Evolutionary conservation across 2,888 invertebrate species (phyloP).

Genomic region (Epinotia demarniana): DNA sequence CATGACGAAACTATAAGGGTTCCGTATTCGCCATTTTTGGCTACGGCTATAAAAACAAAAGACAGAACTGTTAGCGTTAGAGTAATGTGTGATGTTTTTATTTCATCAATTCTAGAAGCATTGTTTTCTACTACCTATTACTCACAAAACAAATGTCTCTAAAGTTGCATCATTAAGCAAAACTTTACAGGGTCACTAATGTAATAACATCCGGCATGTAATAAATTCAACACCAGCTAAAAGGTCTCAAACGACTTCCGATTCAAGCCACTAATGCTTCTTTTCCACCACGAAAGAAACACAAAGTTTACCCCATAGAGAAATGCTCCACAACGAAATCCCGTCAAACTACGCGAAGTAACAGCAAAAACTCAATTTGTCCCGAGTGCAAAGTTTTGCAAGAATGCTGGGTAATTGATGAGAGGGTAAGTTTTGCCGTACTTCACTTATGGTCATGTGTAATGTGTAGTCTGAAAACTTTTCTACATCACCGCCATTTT

Average conservation of each 20-base stretch:
- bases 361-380: slow-evolving; percentile 38
- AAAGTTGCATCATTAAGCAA: neutral
- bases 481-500: slow-evolving; percentile 1
- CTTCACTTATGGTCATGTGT: slow-evolving; percentile 13
- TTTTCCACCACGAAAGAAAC: neutral
- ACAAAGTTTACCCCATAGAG: slow-evolving; percentile 32
- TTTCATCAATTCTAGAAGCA: neutral
- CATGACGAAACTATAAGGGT: too few relatives aligned
- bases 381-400: slow-evolving; percentile 36
- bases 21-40: too few relatives aligned
- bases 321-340: slow-evolving; percentile 29
- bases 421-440: slow-evolving; percentile 15
- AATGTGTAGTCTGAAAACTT: slow-evolving; percentile 18
- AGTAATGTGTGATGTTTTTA: too few relatives aligned
- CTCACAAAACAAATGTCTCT: neutral
- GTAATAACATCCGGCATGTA: neutral
- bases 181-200: neutral
- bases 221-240: neutral
- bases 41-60: too few relatives aligned
- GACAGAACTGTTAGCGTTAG: too few relatives aligned
- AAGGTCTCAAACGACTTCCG: neutral
- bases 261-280: neutral
- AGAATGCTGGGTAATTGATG: slow-evolving; percentile 29
- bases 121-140: neutral
- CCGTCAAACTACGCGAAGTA: slow-evolving; percentile 27